These are phyloP conservation scores for Rutilus rutilus DNA, from an alignment of 2,113 vertebrate species.

Conservation along the genomic window DNA sequence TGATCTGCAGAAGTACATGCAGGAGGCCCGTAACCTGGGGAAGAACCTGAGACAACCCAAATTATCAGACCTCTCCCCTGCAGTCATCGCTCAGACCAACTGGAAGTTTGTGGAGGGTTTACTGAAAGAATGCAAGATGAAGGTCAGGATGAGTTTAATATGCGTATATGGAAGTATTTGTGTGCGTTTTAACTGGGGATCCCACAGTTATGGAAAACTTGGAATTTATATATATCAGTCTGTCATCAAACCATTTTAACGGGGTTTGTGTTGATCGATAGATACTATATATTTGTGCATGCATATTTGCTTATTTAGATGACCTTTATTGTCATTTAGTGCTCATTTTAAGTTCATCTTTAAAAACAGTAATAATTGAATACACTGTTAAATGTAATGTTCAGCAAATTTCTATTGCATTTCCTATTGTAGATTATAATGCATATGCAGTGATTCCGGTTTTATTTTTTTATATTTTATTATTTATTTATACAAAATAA, in stretches of 20 bases:
- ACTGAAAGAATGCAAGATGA: constrained; percentile 94
- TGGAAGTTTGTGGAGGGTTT: constrained; percentile 94
- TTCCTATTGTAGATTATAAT: too few relatives aligned
- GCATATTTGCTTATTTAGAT: not conserved
- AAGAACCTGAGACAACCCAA: constrained; percentile 91
- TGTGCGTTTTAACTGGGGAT: not conserved
- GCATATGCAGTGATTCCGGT: too few relatives aligned
- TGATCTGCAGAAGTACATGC: constrained; percentile 85
- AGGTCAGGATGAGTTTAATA: constrained; percentile 75
- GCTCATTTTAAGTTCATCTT: too few relatives aligned
- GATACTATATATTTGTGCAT: not conserved
- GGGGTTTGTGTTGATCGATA: too few relatives aligned
- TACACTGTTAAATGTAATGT: too few relatives aligned
- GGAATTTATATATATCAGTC: too few relatives aligned
- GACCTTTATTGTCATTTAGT: not conserved
- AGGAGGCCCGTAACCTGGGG: constrained; percentile 84
- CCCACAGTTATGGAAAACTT: too few relatives aligned
- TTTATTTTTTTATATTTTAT: too few relatives aligned
- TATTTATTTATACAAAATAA: too few relatives aligned
- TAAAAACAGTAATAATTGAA: too few relatives aligned
- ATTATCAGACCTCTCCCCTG: constrained; percentile 90
- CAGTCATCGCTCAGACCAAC: constrained; percentile 91
- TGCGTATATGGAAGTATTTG: not conserved
- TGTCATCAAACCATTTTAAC: too few relatives aligned
- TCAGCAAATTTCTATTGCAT: too few relatives aligned